Conservation (phyloP, 2,888 invertebrate species). For the Eucriotettix oculatus region DNA sequence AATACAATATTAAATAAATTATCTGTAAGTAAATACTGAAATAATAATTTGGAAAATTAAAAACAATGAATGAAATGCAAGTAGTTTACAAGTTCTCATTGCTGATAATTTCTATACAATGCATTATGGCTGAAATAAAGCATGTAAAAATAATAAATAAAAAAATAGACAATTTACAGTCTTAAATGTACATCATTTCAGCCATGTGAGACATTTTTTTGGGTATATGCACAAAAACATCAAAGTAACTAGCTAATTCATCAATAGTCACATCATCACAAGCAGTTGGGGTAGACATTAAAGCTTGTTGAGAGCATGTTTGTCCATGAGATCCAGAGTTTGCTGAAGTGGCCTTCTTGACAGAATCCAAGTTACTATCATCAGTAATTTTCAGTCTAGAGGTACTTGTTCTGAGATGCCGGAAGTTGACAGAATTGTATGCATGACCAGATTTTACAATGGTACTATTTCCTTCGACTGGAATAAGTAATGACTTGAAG, state of each 20-base stretch:
- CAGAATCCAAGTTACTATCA: neutral
- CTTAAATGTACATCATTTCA: constrained; percentile 93
- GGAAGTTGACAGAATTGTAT: constrained; percentile 5
- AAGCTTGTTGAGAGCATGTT: constrained; percentile 63
- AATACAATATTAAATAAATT: no score
- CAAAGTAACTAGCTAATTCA: constrained; percentile 89
- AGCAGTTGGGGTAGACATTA: constrained; percentile 31
- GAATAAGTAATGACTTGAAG: constrained; percentile 6
- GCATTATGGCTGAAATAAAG: no score
- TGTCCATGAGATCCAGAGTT: constrained; percentile 3
- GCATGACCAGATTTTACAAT: neutral
- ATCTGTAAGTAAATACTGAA: no score
- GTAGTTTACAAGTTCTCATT: no score
- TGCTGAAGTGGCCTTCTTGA: neutral
- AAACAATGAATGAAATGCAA: no score
- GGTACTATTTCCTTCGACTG: neutral
- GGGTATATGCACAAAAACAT: constrained; percentile 88
- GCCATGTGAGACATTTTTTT: constrained; percentile 97
- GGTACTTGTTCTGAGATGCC: neutral
- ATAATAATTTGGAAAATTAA: no score
- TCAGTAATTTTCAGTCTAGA: neutral
- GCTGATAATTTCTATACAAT: no score
- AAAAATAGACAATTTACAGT: neutral
- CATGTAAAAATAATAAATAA: neutral
- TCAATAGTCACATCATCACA: constrained; percentile 72